A percentile compares a stretch with the other conserved stretches of the same genome.
Conservation (phyloP, 37 sponge, comb jelly and placozoan species). For the Chondrilla cf. caribensis region DNA sequence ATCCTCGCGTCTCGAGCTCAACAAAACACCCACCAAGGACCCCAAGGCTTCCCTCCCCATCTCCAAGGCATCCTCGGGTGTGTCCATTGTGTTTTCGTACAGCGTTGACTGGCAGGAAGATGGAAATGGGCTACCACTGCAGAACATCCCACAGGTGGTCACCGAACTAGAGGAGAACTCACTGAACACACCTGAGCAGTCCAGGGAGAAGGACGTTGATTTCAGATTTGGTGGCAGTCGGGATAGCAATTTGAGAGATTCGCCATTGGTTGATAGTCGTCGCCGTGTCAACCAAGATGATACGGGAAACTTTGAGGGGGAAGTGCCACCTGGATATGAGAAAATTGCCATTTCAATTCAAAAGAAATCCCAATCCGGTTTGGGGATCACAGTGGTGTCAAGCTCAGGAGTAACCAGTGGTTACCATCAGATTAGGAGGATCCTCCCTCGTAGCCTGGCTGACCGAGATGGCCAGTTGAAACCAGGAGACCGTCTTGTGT, state of each 20-base stretch:
- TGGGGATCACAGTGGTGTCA: constrained; percentile 61
- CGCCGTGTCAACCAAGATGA: not conserved
- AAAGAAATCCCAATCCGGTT: constrained; percentile 42
- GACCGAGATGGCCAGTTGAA: constrained; percentile 50
- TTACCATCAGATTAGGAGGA: constrained; percentile 47
- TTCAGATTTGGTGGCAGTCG: not conserved
- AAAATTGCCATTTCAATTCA: constrained; percentile 32
- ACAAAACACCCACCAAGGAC: not conserved
- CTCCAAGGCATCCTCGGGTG: constrained; percentile 11
- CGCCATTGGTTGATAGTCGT: not conserved
- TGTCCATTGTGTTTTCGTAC: constrained; percentile 15
- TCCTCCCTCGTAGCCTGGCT: constrained; percentile 56
- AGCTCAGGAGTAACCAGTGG: constrained; percentile 29
- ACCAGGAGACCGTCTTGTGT: constrained; percentile 66
- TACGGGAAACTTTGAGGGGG: not conserved
- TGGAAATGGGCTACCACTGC: no score
- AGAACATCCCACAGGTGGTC: not conserved
- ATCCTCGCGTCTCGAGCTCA: not conserved
- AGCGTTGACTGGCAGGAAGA: constrained; percentile 19
- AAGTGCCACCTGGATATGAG: constrained; percentile 23
- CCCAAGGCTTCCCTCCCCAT: not conserved
- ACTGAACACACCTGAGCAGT: not conserved
- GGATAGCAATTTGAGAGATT: not conserved
- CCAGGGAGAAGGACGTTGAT: not conserved
- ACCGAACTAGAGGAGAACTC: not conserved